phyloP scores from a whole-genome alignment of 2,888 invertebrate species.

The Andricus quercusramuli region DNA sequence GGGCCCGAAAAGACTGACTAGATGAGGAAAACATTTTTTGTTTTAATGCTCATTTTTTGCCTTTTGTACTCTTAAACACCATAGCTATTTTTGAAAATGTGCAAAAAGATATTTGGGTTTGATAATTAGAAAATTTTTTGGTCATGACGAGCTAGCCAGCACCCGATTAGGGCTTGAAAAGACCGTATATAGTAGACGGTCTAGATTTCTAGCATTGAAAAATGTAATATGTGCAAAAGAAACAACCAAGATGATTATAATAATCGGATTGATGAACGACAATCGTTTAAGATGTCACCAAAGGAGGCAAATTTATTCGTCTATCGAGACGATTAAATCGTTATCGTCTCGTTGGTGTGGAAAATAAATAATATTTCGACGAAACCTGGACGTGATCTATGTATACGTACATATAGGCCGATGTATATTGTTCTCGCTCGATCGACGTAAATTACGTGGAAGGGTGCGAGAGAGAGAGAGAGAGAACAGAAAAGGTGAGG shows the following conservation, averaged over 20 bases:
- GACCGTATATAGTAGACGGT: too few relatives aligned
- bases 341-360: constrained; percentile 10
- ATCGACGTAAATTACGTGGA: constrained; percentile 35
- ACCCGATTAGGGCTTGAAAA: too few relatives aligned
- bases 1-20: too few relatives aligned
- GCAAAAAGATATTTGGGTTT: too few relatives aligned
- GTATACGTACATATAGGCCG: constrained; percentile 1
- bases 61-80: too few relatives aligned
- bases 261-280: neutral
- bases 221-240: neutral
- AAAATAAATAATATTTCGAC: constrained; percentile 40
- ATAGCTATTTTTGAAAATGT: too few relatives aligned
- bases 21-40: too few relatives aligned
- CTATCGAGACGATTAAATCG: constrained; percentile 19
- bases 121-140: too few relatives aligned
- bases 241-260: neutral
- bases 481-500: constrained; percentile 45
- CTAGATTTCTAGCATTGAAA: neutral
- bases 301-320: constrained; percentile 17
- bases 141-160: too few relatives aligned
- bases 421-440: constrained; percentile 38
- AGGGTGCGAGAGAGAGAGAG: neutral
- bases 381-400: constrained; percentile 33
- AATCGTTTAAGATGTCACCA: neutral
- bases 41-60: too few relatives aligned